Evolutionary conservation across 2,797 vertebrate genomes (phyloP), one percentile per base, ranked within the genome.

Genomic region (Argya squamiceps): DNA sequence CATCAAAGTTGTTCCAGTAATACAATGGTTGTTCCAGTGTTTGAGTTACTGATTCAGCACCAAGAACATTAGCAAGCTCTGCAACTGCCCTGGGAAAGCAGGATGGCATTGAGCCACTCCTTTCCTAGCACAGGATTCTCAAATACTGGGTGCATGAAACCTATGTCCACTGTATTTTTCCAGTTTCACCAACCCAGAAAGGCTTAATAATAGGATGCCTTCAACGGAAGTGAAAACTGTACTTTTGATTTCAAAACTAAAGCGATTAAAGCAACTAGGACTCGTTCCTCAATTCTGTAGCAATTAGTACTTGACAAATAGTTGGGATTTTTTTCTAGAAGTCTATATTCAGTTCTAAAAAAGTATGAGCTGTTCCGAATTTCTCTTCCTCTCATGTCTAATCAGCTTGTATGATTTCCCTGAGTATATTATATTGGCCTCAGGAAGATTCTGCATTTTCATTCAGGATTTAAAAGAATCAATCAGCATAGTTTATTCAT

Each of bases 1-100:
- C 0, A 1, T 84, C 24, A 75, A 30, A 56, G 70, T 52, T 56
- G 37, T 94, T 96, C 83, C 76, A 36, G 65, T 75, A 94, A 85
- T 58, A 36, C 30, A 24, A 6, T 41, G 60, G 14, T 43, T 58
- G 8, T 52, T 85, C 20, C 68, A 41, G 52, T 30, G 44, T 70
- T 69, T 50, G 41, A 83, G 23, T 63, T 76, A 91, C 85, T 83
- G 80, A 62, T 93, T 92, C 88, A 85, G 73, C 83, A 95, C 47
- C 44, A 88, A 71, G 85, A 94, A 55, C 37, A 88, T 93, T 83
- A 91, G 5, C 11, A 11, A 0, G 4, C 53, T 81, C 81, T 62
- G 43, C 36, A 89, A 8, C 59, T 73, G 73, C 68, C 49, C 47
- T 92, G 85, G 79, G 88, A 73, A 83, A 63, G 64, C 30, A 19